A percentile compares a stretch with the other conserved stretches of the same genome.
phyloP scores from a whole-genome alignment of 2,888 invertebrate genomes.

The Eristalis tenax region DNA sequence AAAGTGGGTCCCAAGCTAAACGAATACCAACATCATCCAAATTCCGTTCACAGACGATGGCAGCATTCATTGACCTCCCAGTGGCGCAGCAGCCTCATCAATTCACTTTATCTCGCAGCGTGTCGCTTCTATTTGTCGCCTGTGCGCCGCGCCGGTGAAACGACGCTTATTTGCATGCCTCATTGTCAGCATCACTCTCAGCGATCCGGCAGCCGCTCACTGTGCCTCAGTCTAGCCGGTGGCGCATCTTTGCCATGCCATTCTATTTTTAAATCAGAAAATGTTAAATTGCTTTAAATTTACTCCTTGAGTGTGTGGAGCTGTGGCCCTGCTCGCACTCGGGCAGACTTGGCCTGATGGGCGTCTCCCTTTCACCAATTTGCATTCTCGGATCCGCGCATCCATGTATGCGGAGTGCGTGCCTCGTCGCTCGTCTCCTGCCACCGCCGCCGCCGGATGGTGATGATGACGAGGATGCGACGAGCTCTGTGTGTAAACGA shows the following conservation, averaged over 20 bases:
- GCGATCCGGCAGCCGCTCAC: not conserved
- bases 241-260: not conserved
- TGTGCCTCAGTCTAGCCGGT: slow-evolving; percentile 1
- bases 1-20: too few relatives aligned
- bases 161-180: slow-evolving; percentile 50
- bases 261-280: slow-evolving; percentile 25
- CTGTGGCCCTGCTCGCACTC: not conserved
- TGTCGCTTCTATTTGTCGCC: slow-evolving; percentile 53
- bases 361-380: slow-evolving; percentile 23
- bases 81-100: slow-evolving; percentile 6
- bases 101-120: slow-evolving; percentile 20
- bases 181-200: slow-evolving; percentile 46
- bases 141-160: not conserved
- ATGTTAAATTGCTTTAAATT: slow-evolving; percentile 35
- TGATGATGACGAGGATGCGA: not conserved
- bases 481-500: slow-evolving; percentile 50
- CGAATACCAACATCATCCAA: not conserved
- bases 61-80: slow-evolving; percentile 32
- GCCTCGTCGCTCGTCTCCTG: not conserved
- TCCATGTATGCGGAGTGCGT: slow-evolving; percentile 12
- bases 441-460: not conserved
- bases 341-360: slow-evolving; percentile 40
- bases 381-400: slow-evolving; percentile 36
- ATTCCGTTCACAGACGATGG: not conserved
- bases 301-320: not conserved